These are phyloP conservation scores for Heliconius melpomene DNA, from an alignment of 1,140 invertebrate species.

Conservation along the genomic window DNA sequence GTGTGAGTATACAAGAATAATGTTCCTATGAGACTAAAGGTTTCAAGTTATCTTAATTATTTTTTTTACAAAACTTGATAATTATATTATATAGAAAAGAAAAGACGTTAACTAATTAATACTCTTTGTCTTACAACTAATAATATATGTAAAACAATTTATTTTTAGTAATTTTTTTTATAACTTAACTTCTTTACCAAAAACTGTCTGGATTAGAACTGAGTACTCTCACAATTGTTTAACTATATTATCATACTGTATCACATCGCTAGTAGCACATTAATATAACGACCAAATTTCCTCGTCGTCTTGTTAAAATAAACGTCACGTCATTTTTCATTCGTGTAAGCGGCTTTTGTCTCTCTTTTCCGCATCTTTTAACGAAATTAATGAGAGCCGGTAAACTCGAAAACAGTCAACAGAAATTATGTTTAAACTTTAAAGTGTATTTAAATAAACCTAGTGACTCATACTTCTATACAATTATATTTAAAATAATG, in stretches of 20 bases:
- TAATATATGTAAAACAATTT: no score
- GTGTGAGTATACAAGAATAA: no score
- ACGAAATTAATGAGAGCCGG: not conserved
- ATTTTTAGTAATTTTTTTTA: no score
- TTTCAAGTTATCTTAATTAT: no score
- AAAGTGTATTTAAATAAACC: not conserved
- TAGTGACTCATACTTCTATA: not conserved
- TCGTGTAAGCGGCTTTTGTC: not conserved
- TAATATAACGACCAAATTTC: not conserved
- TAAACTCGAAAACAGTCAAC: not conserved
- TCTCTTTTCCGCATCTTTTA: conserved; percentile 5
- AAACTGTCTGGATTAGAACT: not conserved
- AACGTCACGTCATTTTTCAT: not conserved
- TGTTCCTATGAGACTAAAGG: no score
- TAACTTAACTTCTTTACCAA: no score
- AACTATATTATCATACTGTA: not conserved
- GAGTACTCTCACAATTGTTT: not conserved
- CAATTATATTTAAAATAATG: no score
- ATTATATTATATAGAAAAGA: no score
- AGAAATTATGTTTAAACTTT: not conserved
- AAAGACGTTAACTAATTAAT: no score
- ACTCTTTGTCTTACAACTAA: no score
- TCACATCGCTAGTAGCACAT: not conserved
- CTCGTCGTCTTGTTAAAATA: not conserved
- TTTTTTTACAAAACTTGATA: no score